These are phyloP conservation scores for Cheilosia impressa DNA, from an alignment of 2,888 invertebrate species.

Conservation along the genomic window DNA sequence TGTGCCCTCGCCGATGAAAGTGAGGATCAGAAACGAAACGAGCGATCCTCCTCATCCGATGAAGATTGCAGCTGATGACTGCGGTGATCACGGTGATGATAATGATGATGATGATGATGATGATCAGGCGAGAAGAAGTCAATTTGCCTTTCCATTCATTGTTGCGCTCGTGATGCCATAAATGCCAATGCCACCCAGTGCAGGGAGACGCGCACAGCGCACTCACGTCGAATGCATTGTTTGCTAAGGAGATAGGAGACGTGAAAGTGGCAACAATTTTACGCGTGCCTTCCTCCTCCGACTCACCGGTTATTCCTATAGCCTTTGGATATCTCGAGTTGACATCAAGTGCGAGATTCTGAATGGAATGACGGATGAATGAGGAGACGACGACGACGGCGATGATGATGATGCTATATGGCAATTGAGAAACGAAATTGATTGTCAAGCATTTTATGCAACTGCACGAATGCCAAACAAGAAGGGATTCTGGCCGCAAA, in stretches of 20 bases:
- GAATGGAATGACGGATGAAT: conserved; percentile 72
- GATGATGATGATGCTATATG: conserved; percentile 39
- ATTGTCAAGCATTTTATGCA: conserved; percentile 57
- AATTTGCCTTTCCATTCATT: conserved; percentile 67
- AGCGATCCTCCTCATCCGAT: conserved; percentile 65
- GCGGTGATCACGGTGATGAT: neutral
- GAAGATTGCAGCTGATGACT: conserved; percentile 63
- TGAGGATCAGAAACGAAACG: conserved; percentile 58
- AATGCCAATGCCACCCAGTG: conserved; percentile 65
- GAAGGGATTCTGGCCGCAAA: neutral
- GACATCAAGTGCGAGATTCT: conserved; percentile 73
- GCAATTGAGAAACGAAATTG: conserved; percentile 65
- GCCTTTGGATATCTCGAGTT: conserved; percentile 61
- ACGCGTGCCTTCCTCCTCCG: conserved; percentile 63
- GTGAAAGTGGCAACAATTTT: conserved; percentile 74
- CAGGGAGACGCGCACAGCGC: conserved; percentile 15
- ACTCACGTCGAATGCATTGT: conserved; percentile 53
- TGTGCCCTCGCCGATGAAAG: conserved; percentile 55
- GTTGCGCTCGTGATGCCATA: conserved; percentile 18
- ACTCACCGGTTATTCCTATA: conserved; percentile 8
- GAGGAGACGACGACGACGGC: conserved; percentile 28
- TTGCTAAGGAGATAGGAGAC: conserved; percentile 74
- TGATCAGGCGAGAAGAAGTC: conserved; percentile 62
- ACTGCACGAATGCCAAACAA: conserved; percentile 47
- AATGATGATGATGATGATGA: conserved; percentile 16